Evolutionary conservation across 1,140 invertebrate genomes (phyloP).

Genomic region (Ceratosolen solmsi): DNA sequence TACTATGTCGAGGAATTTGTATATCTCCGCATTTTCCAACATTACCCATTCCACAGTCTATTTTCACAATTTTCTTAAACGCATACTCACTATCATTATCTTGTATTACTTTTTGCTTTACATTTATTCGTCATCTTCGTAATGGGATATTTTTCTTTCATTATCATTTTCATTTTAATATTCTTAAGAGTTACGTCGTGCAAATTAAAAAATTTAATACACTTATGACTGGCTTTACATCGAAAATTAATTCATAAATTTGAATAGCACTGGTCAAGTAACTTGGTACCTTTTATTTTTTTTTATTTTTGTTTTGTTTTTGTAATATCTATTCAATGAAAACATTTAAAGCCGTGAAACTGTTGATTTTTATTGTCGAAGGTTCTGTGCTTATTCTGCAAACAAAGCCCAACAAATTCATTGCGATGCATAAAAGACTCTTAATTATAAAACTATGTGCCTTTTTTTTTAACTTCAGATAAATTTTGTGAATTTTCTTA

Average conservation of each 20-base stretch:
- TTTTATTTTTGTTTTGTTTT: no score
- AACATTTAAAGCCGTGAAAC: constrained; percentile 24
- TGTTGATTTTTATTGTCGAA: constrained; percentile 41
- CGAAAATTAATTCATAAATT: background rate
- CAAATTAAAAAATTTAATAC: background rate
- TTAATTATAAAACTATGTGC: constrained; percentile 7
- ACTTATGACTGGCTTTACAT: background rate
- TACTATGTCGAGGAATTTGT: constrained; percentile 73
- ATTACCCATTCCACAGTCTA: constrained; percentile 51
- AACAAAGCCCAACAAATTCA: constrained; percentile 38
- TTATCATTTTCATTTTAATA: constrained; percentile 20
- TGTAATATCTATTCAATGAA: background rate
- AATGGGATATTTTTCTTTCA: constrained; percentile 36
- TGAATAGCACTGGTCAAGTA: background rate
- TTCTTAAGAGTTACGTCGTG: constrained; percentile 20
- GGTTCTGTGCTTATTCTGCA: constrained; percentile 29
- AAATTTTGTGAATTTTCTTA: background rate
- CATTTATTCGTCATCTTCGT: constrained; percentile 43
- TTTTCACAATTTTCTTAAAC: constrained; percentile 52
- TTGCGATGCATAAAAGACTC: background rate
- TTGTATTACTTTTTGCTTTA: constrained; percentile 48
- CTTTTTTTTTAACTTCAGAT: background rate
- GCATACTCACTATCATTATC: constrained; percentile 49
- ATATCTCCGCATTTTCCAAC: constrained; percentile 62
- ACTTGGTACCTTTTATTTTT: background rate